phyloP scores from a whole-genome alignment of 1,140 invertebrate genomes.

The Orchestia grillus region DNA sequence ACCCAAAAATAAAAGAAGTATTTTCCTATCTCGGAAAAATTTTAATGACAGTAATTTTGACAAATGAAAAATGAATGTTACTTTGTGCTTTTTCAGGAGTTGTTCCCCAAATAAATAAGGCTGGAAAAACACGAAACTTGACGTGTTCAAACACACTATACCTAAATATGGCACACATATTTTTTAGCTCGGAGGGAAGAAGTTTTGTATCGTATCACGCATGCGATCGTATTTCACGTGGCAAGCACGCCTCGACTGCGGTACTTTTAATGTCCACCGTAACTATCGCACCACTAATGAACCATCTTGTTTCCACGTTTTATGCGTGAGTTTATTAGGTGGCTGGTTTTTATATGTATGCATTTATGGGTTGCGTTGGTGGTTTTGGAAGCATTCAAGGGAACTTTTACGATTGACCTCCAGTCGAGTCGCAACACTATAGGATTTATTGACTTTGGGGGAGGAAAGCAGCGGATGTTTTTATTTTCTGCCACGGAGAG shows the following conservation, averaged over 20 bases:
- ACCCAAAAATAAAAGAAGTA: neutral
- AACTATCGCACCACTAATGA: conserved; percentile 45
- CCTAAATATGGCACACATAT: neutral
- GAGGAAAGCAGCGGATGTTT: conserved; percentile 21
- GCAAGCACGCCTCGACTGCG: neutral
- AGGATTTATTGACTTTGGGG: conserved; percentile 52
- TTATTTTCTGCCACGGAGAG: conserved; percentile 22
- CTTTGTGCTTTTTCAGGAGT: neutral
- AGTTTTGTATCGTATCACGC: neutral
- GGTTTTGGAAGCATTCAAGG: conserved; percentile 54
- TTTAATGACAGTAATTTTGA: neutral
- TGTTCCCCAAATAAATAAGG: neutral
- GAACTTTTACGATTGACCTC: conserved; percentile 53
- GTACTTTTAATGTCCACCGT: conserved; percentile 47
- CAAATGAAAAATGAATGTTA: neutral
- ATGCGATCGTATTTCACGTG: conserved; percentile 31
- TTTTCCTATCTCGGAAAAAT: neutral
- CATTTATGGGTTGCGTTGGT: conserved; percentile 50
- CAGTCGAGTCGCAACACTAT: conserved; percentile 50
- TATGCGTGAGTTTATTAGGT: conserved; percentile 48
- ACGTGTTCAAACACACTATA: neutral
- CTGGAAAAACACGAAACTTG: neutral
- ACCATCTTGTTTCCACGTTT: conserved; percentile 53
- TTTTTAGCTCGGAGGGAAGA: conserved; percentile 17
- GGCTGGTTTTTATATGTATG: conserved; percentile 54